phyloP scores from a whole-genome alignment of 2,113 vertebrate genomes.

The Halcyon malimbica region DNA sequence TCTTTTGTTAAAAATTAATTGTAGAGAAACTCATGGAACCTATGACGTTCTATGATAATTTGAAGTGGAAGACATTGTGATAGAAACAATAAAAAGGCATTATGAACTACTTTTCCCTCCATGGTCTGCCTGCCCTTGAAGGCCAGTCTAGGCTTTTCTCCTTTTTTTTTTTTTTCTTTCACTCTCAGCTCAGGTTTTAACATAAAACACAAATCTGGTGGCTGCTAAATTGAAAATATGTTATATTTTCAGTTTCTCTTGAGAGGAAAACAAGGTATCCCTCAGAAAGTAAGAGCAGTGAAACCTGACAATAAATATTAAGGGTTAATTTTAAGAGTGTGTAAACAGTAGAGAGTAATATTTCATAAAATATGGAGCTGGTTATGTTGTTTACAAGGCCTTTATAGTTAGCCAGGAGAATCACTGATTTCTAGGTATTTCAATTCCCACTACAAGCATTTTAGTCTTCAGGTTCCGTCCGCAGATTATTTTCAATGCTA shows the following conservation, averaged over 20 bases:
- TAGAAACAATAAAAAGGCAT: background rate
- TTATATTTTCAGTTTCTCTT: background rate
- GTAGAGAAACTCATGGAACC: background rate
- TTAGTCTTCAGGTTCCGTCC: background rate
- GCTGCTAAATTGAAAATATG: background rate
- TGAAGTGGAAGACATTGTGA: background rate
- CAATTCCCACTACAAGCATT: background rate
- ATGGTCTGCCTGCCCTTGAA: background rate
- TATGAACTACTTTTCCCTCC: background rate
- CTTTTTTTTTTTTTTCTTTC: background rate
- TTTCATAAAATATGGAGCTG: background rate
- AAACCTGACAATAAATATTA: background rate
- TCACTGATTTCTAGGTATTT: slow-evolving; percentile 20
- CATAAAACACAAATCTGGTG: background rate
- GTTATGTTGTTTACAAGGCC: background rate
- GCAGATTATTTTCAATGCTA: background rate
- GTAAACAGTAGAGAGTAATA: background rate
- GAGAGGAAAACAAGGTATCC: background rate
- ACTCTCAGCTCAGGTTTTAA: background rate
- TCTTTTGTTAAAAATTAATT: background rate
- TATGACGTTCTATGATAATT: background rate
- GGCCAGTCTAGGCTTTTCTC: background rate
- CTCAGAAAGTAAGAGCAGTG: background rate
- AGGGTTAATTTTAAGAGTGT: background rate
- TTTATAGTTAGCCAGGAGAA: background rate